phyloP scores from a whole-genome alignment of 1,140 invertebrate species.

The Heliothis subflexa region DNA sequence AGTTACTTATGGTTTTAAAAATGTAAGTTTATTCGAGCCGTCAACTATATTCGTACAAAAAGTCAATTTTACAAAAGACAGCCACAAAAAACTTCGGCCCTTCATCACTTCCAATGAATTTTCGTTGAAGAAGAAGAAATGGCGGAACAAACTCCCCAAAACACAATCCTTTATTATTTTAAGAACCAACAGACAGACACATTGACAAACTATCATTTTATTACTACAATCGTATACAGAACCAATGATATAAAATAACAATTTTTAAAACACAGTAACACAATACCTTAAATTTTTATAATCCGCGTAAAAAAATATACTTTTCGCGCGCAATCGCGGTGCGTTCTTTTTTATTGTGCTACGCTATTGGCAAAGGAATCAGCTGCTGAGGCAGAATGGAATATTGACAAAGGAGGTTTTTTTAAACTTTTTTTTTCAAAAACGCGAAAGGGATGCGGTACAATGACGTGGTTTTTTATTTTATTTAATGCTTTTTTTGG shows the following conservation, averaged over 20 bases:
- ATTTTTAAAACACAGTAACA: conserved; percentile 1
- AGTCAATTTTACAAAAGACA: no score
- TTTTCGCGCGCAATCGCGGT: conserved; percentile 32
- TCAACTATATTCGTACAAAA: no score
- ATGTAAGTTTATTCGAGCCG: no score
- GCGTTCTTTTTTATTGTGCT: conserved; percentile 19
- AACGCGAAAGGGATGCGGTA: conserved; percentile 46
- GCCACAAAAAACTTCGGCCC: no score
- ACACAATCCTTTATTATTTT: no score
- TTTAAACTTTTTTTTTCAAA: conserved; percentile 40
- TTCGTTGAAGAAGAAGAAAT: no score
- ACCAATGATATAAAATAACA: background rate
- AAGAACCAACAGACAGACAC: no score
- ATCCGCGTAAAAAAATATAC: conserved; percentile 44
- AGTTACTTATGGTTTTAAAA: no score
- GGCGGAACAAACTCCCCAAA: no score
- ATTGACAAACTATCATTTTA: no score
- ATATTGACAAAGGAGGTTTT: conserved; percentile 43
- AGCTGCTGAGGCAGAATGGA: conserved; percentile 33
- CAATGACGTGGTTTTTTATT: conserved; percentile 23
- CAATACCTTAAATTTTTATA: conserved; percentile 25
- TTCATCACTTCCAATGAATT: no score
- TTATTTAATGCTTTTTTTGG: background rate
- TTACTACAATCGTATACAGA: background rate
- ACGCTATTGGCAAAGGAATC: conserved; percentile 38